Base-by-base conservation (phyloP, 2,113 vertebrate genomes). In the Lophochroa leadbeateri region DNA sequence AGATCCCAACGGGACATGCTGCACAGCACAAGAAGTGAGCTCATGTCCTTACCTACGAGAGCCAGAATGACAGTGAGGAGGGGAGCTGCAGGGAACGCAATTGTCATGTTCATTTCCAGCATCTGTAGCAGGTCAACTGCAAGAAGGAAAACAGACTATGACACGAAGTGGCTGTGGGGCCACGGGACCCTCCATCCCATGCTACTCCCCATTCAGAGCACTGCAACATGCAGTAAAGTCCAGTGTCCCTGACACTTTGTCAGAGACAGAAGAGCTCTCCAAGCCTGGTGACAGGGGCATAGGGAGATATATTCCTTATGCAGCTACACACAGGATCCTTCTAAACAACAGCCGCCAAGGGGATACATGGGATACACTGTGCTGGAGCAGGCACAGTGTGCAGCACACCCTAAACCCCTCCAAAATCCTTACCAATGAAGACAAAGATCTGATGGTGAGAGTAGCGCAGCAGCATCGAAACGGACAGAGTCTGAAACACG, bases 91-190 rank as follows among this genome's bases (percentile, higher is more conserved):
- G 99, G 99, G 97, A 99, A 99, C 1, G 99, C 99, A 47, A 99
- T 99, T 49, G 99, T 99, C 99, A 99, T 99, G 97, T 99, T 99
- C 99, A 99, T 99, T 96, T 99, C 99, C 97, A 99, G 97, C 99
- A 99, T 99, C 98, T 99, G 99, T 19, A 99, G 98, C 68, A 99
- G 98, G 96, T 99, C 99, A 94, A 99, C 99, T 99, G 98, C 82
- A 86, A 95, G 86, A 84, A 74, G 58, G 89, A 95, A 96, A 60
- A n/a, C 9, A 37, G 1, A 2, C 7, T 18, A 13, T 41, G 35
- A 39, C 10, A n/a, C 2, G 0, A 14, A 20, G 61, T 5, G 18
- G 10, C 17, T 1, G 8, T 1, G 21, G 27, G 35, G 39, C 19
- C 35, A 37, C 5, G 2, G 53, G 68, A 50, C 15, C 14, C 61